Conservation (phyloP, 2,113 vertebrate species). For the Psammodynastes pulverulentus region DNA sequence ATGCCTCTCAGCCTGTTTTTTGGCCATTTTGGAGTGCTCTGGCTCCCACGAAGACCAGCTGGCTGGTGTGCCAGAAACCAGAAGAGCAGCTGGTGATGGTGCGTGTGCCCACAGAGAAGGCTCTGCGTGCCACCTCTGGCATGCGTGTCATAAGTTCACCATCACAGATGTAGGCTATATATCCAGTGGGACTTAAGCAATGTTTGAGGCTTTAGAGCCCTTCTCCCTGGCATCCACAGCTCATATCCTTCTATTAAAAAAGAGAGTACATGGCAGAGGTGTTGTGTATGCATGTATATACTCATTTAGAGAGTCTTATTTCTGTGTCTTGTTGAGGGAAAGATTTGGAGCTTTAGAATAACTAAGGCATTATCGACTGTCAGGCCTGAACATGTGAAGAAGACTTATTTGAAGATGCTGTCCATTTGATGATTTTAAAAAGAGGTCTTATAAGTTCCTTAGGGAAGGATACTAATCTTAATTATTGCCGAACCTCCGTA, state of each 20-base stretch:
- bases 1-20: too few species aligned
- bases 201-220: neutral
- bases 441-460: neutral
- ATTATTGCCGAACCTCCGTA: neutral
- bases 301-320: neutral
- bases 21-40: too few species aligned
- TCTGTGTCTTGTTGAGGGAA: neutral
- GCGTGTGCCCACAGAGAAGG: too few species aligned
- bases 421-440: neutral
- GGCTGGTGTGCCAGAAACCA: too few species aligned
- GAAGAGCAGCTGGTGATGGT: too few species aligned
- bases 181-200: neutral
- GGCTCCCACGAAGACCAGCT: too few species aligned
- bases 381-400: neutral
- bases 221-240: neutral
- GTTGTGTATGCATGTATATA: neutral
- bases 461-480: neutral
- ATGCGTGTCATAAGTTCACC: too few species aligned
- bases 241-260: neutral
- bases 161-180: too few species aligned
- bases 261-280: neutral
- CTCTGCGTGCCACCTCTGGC: too few species aligned
- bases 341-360: neutral
- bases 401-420: neutral
- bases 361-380: neutral